A percentile compares a stretch with the other conserved stretches of the same genome.
Conservation (phyloP, 2,888 invertebrate genomes). For the Xanthostigma xanthostigma region DNA sequence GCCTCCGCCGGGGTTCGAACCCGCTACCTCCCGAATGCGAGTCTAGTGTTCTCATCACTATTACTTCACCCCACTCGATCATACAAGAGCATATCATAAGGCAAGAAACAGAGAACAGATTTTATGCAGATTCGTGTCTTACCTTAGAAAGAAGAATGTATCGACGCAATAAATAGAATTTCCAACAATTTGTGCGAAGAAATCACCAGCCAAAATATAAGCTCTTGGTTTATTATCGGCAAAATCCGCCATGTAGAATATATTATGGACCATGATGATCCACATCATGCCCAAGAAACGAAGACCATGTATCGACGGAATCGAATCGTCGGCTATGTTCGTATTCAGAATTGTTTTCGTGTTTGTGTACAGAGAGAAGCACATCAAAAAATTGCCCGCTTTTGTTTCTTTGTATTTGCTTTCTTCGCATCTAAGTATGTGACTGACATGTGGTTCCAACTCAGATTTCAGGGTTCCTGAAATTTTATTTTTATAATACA, state of each 20-base stretch:
- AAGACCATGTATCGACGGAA: constrained; percentile 33
- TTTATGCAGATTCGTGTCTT: constrained; percentile 4
- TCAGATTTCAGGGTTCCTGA: too few species aligned
- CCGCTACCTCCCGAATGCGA: too few species aligned
- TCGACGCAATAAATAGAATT: constrained; percentile 33
- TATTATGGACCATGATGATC: constrained; percentile 37
- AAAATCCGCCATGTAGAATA: constrained; percentile 27
- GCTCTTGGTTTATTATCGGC: constrained; percentile 25
- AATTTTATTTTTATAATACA: background rate
- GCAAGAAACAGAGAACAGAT: too few species aligned
- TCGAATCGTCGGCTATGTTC: constrained; percentile 20
- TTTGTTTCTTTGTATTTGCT: constrained; percentile 10
- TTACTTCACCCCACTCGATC: too few species aligned
- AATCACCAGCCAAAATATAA: constrained; percentile 23
- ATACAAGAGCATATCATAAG: too few species aligned
- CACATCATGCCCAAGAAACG: constrained; percentile 39
- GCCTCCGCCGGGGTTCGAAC: too few species aligned
- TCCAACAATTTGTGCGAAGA: constrained; percentile 26
- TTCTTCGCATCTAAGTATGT: background rate
- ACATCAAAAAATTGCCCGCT: constrained; percentile 22
- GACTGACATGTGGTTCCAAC: too few species aligned
- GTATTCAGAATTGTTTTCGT: constrained; percentile 27
- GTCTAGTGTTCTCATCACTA: too few species aligned
- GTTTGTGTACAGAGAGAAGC: constrained; percentile 36
- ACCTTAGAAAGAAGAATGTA: constrained; percentile 31